Evolutionary conservation across 2,888 invertebrate species (phyloP).

Genomic region (Lasioglossum morio): DNA sequence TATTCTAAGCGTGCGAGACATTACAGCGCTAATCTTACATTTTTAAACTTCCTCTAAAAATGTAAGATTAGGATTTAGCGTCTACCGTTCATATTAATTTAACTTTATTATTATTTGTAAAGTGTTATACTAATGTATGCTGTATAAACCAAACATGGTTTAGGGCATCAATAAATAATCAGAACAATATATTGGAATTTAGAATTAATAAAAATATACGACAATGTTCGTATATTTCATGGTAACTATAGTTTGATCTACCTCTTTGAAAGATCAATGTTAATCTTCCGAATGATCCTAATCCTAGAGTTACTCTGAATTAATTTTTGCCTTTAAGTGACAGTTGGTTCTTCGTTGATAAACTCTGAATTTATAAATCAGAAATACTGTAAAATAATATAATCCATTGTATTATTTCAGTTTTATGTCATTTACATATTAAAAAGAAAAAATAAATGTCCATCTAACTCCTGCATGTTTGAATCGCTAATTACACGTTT

Average conservation of each 20-base stretch:
- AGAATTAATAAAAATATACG: background rate
- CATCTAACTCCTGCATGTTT: background rate
- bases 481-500: background rate
- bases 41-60: too few relatives aligned
- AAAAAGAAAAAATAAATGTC: background rate
- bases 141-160: too few relatives aligned
- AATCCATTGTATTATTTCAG: background rate
- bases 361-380: background rate
- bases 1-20: too few relatives aligned
- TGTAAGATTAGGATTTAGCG: too few relatives aligned
- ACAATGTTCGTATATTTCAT: background rate
- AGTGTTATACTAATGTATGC: too few relatives aligned
- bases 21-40: too few relatives aligned
- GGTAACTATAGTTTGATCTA: background rate
- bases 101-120: too few relatives aligned
- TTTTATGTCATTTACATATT: background rate
- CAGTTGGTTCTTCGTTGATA: background rate
- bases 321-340: background rate
- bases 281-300: background rate
- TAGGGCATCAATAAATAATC: background rate
- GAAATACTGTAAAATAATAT: background rate
- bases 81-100: too few relatives aligned
- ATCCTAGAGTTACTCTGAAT: background rate
- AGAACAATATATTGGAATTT: background rate
- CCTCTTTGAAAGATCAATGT: background rate